Evolutionary conservation across 2,888 invertebrate species (phyloP), one percentile per base, ranked within the genome.

Genomic region (Protonemura montana): DNA sequence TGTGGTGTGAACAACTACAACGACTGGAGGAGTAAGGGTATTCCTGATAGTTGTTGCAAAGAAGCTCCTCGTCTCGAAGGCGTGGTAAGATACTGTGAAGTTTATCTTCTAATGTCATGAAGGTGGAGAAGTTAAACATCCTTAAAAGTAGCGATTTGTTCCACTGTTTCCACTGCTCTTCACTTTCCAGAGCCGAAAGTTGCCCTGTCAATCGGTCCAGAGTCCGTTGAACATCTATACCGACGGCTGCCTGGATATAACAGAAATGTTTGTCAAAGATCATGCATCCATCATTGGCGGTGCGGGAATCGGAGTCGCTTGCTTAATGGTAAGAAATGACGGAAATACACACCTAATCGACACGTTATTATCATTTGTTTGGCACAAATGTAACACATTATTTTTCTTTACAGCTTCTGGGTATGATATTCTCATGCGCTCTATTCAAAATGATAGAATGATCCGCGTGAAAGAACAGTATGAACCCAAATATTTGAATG

Each of bases 261-360:
- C 96, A 28, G 94, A 94, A 84, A 93, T 94, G 86, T 95, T 95
- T 90, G 93, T 97, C 88, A 93, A 95, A 89, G 94, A 94, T 89
- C 95, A 97, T 91, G 97, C 97, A 0, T 93, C 95, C 0, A 94
- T 96, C 87, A 94, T 98, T 87, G 97, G 97, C 28, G 95, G 95
- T 21, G 95, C 95, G 28, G 97, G 97, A 7, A 94, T 98, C 87
- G 94, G 95, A 29, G 95, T 97, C 42, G 96, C 98, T n/a, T 93
- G 95, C 88, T 92, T 97, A 59, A 96, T 97, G 97, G 97, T 97
- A 92, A 93, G 90, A 29, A 27, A 21, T 21, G 26, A 59, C 78
- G 76, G 84, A 25, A 7, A 78, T 27, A 10, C 3, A 35, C 10
- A 6, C 10, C 3, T 6, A 35, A 10, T 35, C 35, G n/a, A n/a